These are phyloP conservation scores for Montifringilla adamsi DNA, from an alignment of 2,113 vertebrate species.

Conservation along the genomic window DNA sequence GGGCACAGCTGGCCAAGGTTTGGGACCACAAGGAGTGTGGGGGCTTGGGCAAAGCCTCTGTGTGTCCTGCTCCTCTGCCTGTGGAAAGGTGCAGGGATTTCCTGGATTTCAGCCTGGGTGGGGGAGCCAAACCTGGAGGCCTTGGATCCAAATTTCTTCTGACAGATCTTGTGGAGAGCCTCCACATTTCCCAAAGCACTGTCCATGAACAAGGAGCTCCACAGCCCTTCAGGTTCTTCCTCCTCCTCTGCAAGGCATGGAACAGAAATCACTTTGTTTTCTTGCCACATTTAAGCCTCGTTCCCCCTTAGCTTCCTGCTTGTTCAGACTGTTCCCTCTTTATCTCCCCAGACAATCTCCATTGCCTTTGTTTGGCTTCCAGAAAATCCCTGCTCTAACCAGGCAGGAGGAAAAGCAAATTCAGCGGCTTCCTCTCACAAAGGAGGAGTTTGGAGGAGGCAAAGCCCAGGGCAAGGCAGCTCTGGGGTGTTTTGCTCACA, in stretches of 20 bases:
- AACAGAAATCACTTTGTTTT: constrained; percentile 46
- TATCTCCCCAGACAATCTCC: constrained; percentile 65
- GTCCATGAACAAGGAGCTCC: not conserved
- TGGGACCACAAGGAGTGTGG: not conserved
- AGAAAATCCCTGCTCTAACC: constrained; percentile 52
- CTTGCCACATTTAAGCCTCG: not conserved
- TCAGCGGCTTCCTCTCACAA: constrained; percentile 24
- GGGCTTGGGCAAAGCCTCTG: not conserved
- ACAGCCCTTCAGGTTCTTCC: not conserved
- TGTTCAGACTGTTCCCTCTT: constrained; percentile 64
- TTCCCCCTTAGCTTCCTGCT: constrained; percentile 54
- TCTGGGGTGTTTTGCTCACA: not conserved
- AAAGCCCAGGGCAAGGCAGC: not conserved
- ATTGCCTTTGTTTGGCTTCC: constrained; percentile 65
- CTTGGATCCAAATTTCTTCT: not conserved
- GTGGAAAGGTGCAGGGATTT: not conserved
- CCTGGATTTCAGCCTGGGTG: not conserved
- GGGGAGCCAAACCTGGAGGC: not conserved
- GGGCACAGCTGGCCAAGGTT: not conserved
- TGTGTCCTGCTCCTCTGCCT: not conserved
- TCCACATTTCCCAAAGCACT: not conserved
- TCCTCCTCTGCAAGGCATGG: not conserved
- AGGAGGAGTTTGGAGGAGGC: not conserved
- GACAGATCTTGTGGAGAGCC: not conserved
- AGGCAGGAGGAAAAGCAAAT: constrained; percentile 55